Conservation (phyloP, 2,888 invertebrate species). For the Allolobophora icterica region DNA sequence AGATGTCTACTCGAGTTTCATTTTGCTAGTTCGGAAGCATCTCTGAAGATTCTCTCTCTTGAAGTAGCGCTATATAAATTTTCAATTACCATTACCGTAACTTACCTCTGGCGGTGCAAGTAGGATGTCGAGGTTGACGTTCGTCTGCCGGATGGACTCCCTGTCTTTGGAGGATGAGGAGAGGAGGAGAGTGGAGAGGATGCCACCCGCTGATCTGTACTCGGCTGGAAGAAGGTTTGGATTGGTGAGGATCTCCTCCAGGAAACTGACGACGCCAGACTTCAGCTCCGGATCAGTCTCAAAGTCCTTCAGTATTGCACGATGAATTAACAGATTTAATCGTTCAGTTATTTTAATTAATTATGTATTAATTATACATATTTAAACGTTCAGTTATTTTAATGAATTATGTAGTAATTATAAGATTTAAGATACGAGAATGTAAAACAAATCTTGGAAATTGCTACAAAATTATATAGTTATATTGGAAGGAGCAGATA, state of each 20-base stretch:
- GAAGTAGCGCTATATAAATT: too few relatives aligned
- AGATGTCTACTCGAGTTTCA: too few relatives aligned
- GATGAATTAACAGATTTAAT: not conserved
- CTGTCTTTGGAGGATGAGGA: constrained; percentile 58
- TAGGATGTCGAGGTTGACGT: constrained; percentile 74
- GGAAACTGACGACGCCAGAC: constrained; percentile 80
- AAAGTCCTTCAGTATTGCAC: constrained; percentile 74
- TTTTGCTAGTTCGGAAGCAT: too few relatives aligned
- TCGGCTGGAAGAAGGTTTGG: constrained; percentile 81
- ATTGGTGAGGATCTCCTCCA: constrained; percentile 85
- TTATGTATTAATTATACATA: too few relatives aligned
- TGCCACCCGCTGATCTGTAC: constrained; percentile 84
- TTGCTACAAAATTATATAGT: too few relatives aligned
- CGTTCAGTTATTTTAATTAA: not conserved
- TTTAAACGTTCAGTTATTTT: too few relatives aligned
- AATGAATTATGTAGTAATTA: too few relatives aligned
- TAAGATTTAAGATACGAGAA: too few relatives aligned
- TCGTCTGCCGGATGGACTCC: constrained; percentile 49
- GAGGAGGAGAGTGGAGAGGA: constrained; percentile 74
- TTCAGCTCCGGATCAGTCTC: constrained; percentile 77
- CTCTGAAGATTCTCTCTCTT: too few relatives aligned
- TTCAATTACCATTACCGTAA: too few relatives aligned
- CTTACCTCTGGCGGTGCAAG: constrained; percentile 45
- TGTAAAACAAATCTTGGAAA: too few relatives aligned
- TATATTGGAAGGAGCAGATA: too few relatives aligned